These are phyloP conservation scores for Ostrea edulis DNA, from an alignment of 1,140 invertebrate species.

Conservation along the genomic window DNA sequence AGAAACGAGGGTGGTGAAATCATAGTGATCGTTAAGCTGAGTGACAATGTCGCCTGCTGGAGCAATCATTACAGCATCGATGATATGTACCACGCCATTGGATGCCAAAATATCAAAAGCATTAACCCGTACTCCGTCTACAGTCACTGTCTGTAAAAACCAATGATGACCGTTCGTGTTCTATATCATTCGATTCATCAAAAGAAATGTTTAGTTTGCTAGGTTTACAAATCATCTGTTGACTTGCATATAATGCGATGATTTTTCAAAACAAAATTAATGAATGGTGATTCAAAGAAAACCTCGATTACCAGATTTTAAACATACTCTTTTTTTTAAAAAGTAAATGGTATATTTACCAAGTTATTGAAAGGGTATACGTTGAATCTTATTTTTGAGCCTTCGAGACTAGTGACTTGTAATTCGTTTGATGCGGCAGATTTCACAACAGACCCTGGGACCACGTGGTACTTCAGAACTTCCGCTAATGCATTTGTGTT, in stretches of 20 bases:
- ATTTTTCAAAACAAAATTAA: too few relatives aligned
- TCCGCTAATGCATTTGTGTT: conserved; percentile 85
- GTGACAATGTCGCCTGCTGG: conserved; percentile 55
- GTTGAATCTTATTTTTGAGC: conserved; percentile 50
- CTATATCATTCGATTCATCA: background rate
- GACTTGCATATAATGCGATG: too few relatives aligned
- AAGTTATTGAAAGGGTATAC: conserved; percentile 45
- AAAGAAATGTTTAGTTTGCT: too few relatives aligned
- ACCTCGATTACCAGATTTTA: background rate
- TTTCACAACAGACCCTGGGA: conserved; percentile 68
- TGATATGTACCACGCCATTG: conserved; percentile 56
- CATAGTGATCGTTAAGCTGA: conserved; percentile 33
- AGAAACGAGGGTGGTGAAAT: conserved; percentile 55
- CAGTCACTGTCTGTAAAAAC: conserved; percentile 47
- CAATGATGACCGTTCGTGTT: background rate
- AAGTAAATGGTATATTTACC: background rate
- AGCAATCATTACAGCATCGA: conserved; percentile 58
- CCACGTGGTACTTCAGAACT: conserved; percentile 88
- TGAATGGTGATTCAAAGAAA: too few relatives aligned
- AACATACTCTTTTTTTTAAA: background rate
- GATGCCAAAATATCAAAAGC: conserved; percentile 46
- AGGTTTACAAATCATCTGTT: too few relatives aligned
- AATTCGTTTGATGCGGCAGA: conserved; percentile 52
- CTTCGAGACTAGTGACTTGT: conserved; percentile 42
- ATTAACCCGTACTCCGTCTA: conserved; percentile 50